phyloP scores from a whole-genome alignment of 2,797 vertebrate species.

The Enoplosus armatus region DNA sequence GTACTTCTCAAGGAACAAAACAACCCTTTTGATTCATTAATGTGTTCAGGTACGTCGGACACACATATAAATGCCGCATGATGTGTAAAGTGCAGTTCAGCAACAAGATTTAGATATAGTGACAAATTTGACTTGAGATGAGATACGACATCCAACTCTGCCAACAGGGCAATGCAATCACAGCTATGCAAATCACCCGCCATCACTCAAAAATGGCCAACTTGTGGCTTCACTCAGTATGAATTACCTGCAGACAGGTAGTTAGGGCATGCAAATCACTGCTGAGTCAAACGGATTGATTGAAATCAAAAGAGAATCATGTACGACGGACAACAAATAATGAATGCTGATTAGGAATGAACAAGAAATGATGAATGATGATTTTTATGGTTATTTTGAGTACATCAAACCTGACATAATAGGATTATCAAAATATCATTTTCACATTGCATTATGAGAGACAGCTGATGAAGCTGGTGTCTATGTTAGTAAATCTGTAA shows the following conservation, averaged over 20 bases:
- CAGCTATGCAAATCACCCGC: constrained; percentile 65
- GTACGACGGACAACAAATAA: constrained; percentile 23
- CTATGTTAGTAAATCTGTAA: constrained; percentile 28
- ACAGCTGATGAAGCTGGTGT: not conserved
- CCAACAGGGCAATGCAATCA: constrained; percentile 59
- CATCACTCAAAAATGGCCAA: constrained; percentile 67
- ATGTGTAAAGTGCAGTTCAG: constrained; percentile 29
- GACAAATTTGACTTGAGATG: constrained; percentile 58
- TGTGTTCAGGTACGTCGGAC: constrained; percentile 10
- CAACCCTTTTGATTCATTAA: constrained; percentile 29
- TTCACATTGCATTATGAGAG: constrained; percentile 17
- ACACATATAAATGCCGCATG: not conserved
- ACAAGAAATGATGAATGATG: constrained; percentile 28
- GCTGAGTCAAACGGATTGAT: constrained; percentile 50
- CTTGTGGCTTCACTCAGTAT: constrained; percentile 46
- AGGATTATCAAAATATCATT: constrained; percentile 40
- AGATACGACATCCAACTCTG: constrained; percentile 57
- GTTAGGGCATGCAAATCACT: constrained; percentile 65
- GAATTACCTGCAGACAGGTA: constrained; percentile 56
- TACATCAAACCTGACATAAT: constrained; percentile 33
- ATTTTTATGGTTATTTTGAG: constrained; percentile 46
- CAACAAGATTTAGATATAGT: constrained; percentile 35
- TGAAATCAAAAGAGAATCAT: constrained; percentile 51
- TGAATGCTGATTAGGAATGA: constrained; percentile 53
- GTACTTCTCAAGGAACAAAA: constrained; percentile 7